These are phyloP conservation scores for Muscidifurax raptorellus DNA, from an alignment of 1,140 invertebrate species.

Conservation along the genomic window DNA sequence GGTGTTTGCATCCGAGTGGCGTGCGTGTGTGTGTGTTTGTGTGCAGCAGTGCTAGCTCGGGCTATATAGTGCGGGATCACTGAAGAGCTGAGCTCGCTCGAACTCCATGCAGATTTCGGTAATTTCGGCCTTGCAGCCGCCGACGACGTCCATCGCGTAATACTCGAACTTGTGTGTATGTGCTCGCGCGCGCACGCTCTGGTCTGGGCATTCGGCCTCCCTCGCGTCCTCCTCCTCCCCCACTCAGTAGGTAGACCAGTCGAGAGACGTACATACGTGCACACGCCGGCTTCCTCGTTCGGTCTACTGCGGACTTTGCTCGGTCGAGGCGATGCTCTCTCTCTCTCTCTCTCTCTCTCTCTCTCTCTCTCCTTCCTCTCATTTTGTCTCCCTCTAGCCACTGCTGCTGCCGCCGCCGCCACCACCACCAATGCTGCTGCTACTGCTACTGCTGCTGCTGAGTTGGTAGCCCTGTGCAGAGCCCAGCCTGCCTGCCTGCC, in stretches of 20 bases:
- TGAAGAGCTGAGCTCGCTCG: neutral
- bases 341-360: conserved; percentile 55
- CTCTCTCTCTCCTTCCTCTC: conserved; percentile 27
- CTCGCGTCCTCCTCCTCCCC: neutral
- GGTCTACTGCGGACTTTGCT: conserved; percentile 69
- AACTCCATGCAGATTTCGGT: conserved; percentile 69
- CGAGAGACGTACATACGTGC: conserved; percentile 50
- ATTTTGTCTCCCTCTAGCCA: conserved; percentile 1
- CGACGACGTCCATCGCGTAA: conserved; percentile 66
- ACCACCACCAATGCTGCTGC: neutral
- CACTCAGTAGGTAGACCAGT: conserved; percentile 49
- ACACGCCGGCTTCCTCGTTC: conserved; percentile 37
- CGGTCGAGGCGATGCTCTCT: conserved; percentile 66
- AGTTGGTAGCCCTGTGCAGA: conserved; percentile 73
- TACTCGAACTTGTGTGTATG: conserved; percentile 65
- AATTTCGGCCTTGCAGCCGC: conserved; percentile 66
- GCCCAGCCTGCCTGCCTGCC: conserved; percentile 66
- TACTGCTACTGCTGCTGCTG: conserved; percentile 54
- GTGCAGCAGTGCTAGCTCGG: neutral
- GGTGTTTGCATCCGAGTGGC: neutral
- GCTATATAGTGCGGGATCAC: neutral
- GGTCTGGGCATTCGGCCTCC: conserved; percentile 1
- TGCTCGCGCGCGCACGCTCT: conserved; percentile 25
- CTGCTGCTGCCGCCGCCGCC: conserved; percentile 53
- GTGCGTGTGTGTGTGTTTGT: neutral